Conservation (phyloP, 1,140 invertebrate species). For the Danaus melanippus region DNA sequence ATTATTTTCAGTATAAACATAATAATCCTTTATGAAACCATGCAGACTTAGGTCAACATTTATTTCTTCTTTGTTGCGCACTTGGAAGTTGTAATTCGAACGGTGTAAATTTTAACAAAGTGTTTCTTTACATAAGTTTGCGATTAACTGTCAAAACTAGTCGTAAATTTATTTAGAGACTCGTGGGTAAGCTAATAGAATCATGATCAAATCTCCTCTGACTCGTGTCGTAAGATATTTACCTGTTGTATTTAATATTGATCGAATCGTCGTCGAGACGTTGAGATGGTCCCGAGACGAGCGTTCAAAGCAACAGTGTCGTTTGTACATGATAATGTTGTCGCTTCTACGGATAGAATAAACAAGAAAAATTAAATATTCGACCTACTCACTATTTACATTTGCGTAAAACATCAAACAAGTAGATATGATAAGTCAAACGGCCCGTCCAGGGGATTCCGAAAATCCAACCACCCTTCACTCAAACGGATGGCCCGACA, state of each 20-base stretch:
- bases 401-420: too few species aligned
- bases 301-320: conserved; percentile 25
- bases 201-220: conserved; percentile 41
- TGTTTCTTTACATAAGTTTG: conserved; percentile 17
- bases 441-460: conserved; percentile 31
- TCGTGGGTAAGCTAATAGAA: conserved; percentile 31
- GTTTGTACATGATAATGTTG: conserved; percentile 22
- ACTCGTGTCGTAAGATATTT: conserved; percentile 38
- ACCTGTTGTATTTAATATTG: conserved; percentile 53
- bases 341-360: conserved; percentile 4
- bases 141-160: conserved; percentile 9
- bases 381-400: too few species aligned
- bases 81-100: conserved; percentile 19
- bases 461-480: conserved; percentile 52
- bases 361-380: too few species aligned
- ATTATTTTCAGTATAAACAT: conserved; percentile 68
- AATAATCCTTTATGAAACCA: conserved; percentile 55
- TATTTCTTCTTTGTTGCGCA: conserved; percentile 23
- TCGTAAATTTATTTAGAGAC: conserved; percentile 6
- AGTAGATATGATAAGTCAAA: conserved; percentile 25
- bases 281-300: conserved; percentile 31
- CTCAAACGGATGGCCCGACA: conserved; percentile 45
- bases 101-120: conserved; percentile 19
- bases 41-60: conserved; percentile 23
- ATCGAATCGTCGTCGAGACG: conserved; percentile 24